Conservation (phyloP, 2,113 vertebrate genomes). For the Recurvirostra avosetta region DNA sequence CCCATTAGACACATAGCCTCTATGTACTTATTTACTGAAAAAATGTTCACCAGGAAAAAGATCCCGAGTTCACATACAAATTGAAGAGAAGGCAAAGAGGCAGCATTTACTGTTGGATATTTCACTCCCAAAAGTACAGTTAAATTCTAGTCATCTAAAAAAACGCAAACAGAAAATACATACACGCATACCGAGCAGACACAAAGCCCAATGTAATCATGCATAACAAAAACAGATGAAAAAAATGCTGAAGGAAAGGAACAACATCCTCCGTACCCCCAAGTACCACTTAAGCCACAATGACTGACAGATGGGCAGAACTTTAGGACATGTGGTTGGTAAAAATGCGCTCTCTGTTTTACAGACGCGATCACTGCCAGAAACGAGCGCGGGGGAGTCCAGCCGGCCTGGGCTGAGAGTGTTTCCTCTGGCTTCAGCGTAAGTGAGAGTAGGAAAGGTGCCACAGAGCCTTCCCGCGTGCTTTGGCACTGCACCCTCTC, state of each 20-base stretch:
- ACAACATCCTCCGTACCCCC: neutral
- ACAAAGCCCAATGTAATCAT: neutral
- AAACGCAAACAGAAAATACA: neutral
- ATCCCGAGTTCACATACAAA: neutral
- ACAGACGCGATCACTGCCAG: neutral
- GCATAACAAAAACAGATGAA: neutral
- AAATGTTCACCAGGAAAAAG: neutral
- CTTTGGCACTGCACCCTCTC: neutral
- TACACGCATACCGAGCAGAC: neutral
- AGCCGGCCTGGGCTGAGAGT: neutral
- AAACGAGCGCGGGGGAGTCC: fast-evolving
- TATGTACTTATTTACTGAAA: neutral
- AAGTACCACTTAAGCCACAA: neutral
- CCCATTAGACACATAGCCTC: neutral
- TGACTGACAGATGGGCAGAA: neutral
- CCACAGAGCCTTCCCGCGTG: neutral
- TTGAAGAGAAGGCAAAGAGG: neutral
- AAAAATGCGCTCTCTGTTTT: neutral
- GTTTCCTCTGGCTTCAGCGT: neutral
- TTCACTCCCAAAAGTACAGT: neutral
- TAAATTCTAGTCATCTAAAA: neutral
- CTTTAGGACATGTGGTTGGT: neutral
- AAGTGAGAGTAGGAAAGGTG: neutral
- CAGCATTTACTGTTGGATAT: neutral
- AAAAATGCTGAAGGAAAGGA: neutral